These are phyloP conservation scores for Heterohyrax brucei DNA, from an alignment of 2,797 vertebrate genomes.

Conservation along the genomic window DNA sequence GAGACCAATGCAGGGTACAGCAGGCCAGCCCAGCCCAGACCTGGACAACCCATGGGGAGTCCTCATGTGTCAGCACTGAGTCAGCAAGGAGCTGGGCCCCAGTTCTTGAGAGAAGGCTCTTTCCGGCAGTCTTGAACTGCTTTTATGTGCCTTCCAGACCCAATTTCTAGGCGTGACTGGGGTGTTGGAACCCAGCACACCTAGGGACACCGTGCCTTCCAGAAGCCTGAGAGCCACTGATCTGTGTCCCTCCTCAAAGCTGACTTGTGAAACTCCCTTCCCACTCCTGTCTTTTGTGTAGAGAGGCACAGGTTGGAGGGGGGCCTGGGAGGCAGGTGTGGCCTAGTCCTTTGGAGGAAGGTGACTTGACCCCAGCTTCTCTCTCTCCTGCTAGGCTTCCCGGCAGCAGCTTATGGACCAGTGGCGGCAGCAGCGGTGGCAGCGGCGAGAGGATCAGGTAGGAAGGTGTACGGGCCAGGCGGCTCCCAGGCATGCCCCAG, in stretches of 20 bases:
- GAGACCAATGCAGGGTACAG: background rate
- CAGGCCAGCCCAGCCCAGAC: background rate
- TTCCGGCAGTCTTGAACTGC: background rate
- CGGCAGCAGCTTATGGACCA: slow-evolving; percentile 97
- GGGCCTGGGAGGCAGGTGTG: background rate
- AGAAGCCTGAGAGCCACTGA: slow-evolving; percentile 75
- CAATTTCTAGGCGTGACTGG: background rate
- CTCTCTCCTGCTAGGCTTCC: slow-evolving; percentile 95
- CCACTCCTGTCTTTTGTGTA: background rate
- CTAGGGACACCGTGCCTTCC: slow-evolving; percentile 52
- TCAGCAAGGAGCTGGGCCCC: background rate
- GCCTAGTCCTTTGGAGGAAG: accelerated
- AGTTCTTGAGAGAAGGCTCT: background rate
- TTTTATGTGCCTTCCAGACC: background rate
- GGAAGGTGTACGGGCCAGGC: slow-evolving; percentile 95
- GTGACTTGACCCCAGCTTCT: slow-evolving; percentile 82
- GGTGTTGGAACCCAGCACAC: background rate
- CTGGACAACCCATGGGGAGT: background rate
- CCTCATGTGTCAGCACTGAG: background rate
- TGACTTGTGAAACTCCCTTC: background rate
- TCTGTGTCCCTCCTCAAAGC: background rate
- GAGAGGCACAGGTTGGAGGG: background rate
- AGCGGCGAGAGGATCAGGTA: slow-evolving; percentile 99
- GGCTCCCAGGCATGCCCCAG: slow-evolving; percentile 96
- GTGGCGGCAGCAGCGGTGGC: slow-evolving; percentile 98